Conservation (phyloP, 2,888 invertebrate genomes). For the Hartigia nigra region DNA sequence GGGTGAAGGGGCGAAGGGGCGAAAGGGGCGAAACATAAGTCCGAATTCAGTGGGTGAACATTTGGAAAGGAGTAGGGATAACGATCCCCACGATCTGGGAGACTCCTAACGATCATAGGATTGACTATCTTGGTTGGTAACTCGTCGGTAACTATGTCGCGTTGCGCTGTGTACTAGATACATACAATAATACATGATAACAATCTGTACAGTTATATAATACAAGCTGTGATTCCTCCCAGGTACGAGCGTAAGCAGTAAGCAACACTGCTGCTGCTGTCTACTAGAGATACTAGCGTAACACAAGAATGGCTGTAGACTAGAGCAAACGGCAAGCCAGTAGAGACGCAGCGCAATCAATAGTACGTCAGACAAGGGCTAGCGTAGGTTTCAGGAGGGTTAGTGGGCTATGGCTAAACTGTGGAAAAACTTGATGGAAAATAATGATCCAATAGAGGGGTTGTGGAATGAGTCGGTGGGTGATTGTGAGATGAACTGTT, state of each 20-base stretch:
- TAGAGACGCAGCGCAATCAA: slow-evolving; percentile 13
- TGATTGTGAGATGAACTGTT: background rate
- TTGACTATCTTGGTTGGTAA: too few species aligned
- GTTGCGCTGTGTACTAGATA: too few species aligned
- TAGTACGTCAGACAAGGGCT: slow-evolving; percentile 10
- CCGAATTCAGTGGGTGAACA: too few species aligned
- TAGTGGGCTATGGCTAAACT: slow-evolving; percentile 7
- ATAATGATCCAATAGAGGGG: slow-evolving; percentile 1
- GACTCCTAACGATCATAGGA: too few species aligned
- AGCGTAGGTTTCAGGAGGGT: background rate
- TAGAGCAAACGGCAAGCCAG: background rate
- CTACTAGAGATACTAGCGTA: background rate
- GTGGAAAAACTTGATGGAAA: slow-evolving; percentile 7
- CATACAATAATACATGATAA: background rate
- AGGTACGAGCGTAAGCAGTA: background rate
- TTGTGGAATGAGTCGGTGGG: background rate
- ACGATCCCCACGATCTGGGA: too few species aligned
- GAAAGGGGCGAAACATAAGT: too few species aligned
- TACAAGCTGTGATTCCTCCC: background rate
- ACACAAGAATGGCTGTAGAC: background rate
- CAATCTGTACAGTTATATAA: background rate
- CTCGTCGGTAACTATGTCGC: too few species aligned
- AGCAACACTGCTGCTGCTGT: background rate
- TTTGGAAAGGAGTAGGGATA: too few species aligned
- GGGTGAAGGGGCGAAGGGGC: too few species aligned